Conservation (phyloP, 2,888 invertebrate species). For the Acleris holmiana region DNA sequence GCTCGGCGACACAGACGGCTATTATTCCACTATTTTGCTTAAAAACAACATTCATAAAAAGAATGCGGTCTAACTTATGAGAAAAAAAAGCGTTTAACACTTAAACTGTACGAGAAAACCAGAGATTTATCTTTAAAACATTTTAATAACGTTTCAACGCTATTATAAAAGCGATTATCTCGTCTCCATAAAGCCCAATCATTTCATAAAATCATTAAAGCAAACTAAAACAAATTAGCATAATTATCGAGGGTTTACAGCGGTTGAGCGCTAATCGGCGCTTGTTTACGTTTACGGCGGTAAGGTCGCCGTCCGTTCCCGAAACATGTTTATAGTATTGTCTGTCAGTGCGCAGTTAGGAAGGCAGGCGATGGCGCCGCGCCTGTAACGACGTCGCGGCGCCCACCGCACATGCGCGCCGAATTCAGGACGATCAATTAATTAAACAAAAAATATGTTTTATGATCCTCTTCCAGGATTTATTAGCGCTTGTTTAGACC, state of each 20-base stretch:
- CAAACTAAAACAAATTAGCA: slow-evolving; percentile 31
- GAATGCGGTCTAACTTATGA: slow-evolving; percentile 27
- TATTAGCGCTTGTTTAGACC: slow-evolving; percentile 27
- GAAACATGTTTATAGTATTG: slow-evolving; percentile 56
- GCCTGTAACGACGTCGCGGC: slow-evolving; percentile 47
- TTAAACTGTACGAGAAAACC: slow-evolving; percentile 3
- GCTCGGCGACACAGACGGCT: slow-evolving; percentile 20
- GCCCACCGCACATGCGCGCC: slow-evolving; percentile 46
- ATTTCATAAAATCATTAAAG: slow-evolving; percentile 34
- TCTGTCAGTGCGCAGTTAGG: slow-evolving; percentile 53
- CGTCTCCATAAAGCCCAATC: slow-evolving; percentile 32
- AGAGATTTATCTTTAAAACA: neutral
- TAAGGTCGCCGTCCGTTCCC: slow-evolving; percentile 61
- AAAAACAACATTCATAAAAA: slow-evolving; percentile 31
- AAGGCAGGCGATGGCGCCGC: slow-evolving; percentile 34
- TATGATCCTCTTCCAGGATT: slow-evolving; percentile 38
- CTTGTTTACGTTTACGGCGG: slow-evolving; percentile 42
- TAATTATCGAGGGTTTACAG: slow-evolving; percentile 33
- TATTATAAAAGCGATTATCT: slow-evolving; percentile 28
- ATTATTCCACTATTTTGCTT: slow-evolving; percentile 30
- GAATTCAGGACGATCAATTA: slow-evolving; percentile 43
- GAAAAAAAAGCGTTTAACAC: slow-evolving; percentile 22
- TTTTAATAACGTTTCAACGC: slow-evolving; percentile 15
- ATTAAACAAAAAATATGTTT: slow-evolving; percentile 44
- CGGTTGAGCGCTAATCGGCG: slow-evolving; percentile 24